These are phyloP conservation scores for Acanthococcus lagerstroemiae DNA, from an alignment of 2,888 invertebrate genomes.

Conservation along the genomic window DNA sequence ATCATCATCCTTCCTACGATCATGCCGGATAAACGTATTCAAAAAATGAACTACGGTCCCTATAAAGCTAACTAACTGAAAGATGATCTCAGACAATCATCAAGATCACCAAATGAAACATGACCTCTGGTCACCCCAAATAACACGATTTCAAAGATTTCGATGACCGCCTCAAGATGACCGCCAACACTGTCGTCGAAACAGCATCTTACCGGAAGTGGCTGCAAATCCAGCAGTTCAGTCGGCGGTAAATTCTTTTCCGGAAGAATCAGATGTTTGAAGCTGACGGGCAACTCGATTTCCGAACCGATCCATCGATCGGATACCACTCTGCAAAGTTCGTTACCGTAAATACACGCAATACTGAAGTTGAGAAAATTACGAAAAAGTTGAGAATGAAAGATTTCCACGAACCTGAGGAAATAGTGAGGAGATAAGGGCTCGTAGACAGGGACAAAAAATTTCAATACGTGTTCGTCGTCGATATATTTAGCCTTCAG, in stretches of 20 bases:
- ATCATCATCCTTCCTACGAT: too few relatives aligned
- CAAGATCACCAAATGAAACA: too few relatives aligned
- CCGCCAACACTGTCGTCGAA: too few relatives aligned
- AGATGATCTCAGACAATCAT: background rate
- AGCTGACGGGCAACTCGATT: constrained; percentile 92
- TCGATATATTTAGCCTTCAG: constrained; percentile 86
- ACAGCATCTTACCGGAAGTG: constrained; percentile 56
- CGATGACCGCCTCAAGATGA: too few relatives aligned
- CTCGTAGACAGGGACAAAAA: constrained; percentile 97
- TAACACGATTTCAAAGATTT: too few relatives aligned
- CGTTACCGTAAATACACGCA: background rate
- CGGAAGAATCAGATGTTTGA: constrained; percentile 90
- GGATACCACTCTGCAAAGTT: constrained; percentile 57
- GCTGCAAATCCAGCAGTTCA: constrained; percentile 91
- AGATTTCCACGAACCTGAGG: constrained; percentile 45
- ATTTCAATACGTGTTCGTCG: constrained; percentile 93
- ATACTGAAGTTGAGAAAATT: background rate
- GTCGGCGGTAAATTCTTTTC: constrained; percentile 98
- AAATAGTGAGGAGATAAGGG: constrained; percentile 98
- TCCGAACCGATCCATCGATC: constrained; percentile 92
- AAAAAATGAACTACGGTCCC: too few relatives aligned
- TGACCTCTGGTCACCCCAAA: too few relatives aligned
- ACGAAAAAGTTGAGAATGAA: background rate
- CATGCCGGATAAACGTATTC: too few relatives aligned
- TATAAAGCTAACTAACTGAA: too few relatives aligned